Conservation (phyloP, 37 sponge, comb jelly and placozoan genomes). For the Chondrilla cf. caribensis region DNA sequence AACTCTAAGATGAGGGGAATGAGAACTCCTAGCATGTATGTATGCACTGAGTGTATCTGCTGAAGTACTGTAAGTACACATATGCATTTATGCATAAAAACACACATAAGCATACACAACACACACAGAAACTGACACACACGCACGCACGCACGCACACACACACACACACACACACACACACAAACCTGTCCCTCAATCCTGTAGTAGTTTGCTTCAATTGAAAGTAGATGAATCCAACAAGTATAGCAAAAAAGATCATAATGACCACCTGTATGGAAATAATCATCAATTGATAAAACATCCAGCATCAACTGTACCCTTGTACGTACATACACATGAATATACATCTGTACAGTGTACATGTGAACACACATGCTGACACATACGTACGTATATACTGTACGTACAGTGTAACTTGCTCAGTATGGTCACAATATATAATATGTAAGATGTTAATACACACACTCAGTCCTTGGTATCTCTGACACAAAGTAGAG, state of each 20-base stretch:
- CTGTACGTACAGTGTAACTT: no score
- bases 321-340: no score
- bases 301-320: no score
- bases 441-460: no score
- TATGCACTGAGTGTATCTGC: neutral
- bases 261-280: slow-evolving; percentile 33
- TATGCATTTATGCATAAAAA: neutral
- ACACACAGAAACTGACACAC: slow-evolving; percentile 19
- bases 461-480: no score
- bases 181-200: slow-evolving; percentile 25
- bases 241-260: slow-evolving; percentile 49
- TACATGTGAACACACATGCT: no score
- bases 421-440: no score
- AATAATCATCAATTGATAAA: neutral
- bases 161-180: slow-evolving; percentile 18
- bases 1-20: slow-evolving; percentile 24
- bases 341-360: no score
- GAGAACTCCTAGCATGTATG: neutral
- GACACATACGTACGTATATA: no score
- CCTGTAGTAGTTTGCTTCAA: slow-evolving; percentile 20
- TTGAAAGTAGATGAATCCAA: slow-evolving; percentile 63
- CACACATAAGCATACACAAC: neutral
- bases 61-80: no score
- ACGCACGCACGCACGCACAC: slow-evolving; percentile 14
- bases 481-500: no score